Base-by-base conservation (phyloP, 23 tunicate species). In the Pegea sp. region DNA sequence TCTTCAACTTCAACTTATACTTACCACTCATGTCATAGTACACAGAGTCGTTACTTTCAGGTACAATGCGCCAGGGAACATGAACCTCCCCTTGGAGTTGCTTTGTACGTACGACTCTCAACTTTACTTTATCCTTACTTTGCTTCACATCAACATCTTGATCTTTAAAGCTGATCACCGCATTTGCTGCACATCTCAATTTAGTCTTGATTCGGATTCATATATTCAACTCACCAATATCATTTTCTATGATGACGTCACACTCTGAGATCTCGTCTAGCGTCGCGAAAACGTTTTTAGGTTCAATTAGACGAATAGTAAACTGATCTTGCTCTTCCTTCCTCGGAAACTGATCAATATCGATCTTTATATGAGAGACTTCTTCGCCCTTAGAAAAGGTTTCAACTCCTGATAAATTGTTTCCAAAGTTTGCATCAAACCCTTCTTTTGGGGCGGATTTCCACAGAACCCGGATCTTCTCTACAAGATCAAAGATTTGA, bases 401-500 rank as follows among this genome's bases (percentile, higher is more conserved):
- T 44, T 71, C 99, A 33, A 79, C 38, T 3, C 99, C 99, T 4
- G 78, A 67, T 42, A 84, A 54, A 30, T 73, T 63, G 44, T 25
- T 34, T n/a, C n/a, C n/a, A 43, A 29, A 84, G 3, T 62, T 62
- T 5, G 84, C 63, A n/a, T 44, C 71, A 21, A 57, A 43, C 11
- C 46, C 46, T 34, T 61, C 44, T 4, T 26, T 57, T 21, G 71
- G 27, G 49, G 18, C 59, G 29, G 77, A 57, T 21, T 52, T 74
- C 95, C 95, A 84, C n/a, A 76, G 76, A 6, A 84, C 76, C 1
- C 95, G 84, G 16, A 84, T 66, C 56, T 70, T 72, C 26, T 77
- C 95, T 81, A 57, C 16, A 38, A 38, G 16, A n/a, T n/a, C n/a
- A n/a, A n/a, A n/a, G n/a, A n/a, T n/a, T n/a, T n/a, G n/a, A n/a